Evolutionary conservation across 1,140 invertebrate genomes (phyloP), one percentile per base, ranked within the genome.

Genomic region (Scaptomyza graminum): DNA sequence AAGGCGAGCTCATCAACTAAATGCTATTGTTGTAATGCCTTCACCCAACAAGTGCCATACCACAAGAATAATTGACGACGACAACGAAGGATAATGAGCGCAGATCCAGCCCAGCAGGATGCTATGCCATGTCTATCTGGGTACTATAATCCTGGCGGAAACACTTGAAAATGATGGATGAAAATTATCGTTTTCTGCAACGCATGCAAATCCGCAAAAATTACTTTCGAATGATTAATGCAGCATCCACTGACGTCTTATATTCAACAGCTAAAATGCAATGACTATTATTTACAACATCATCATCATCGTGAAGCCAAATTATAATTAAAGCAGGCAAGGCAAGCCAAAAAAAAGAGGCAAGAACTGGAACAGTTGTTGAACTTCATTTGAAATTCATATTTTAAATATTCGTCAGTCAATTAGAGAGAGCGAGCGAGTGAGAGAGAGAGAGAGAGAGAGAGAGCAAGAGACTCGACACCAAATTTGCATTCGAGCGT

Each of bases 151-250:
- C 82, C 83, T 76, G 84, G 84, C 76, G 83, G 83, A 87, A 87
- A 83, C 83, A 87, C 83, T 87, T 87, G 83, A 87, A 83, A 87
- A 88, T 87, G 83, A 87, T 87, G 83, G 76, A 87, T 87, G 83
- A 79, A 87, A 88, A 87, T 87, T 87, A 88, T 87, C 83, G 84
- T 78, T 88, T 87, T 74, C 79, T 83, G 83, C 79, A 87, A 88
- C 75, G 83, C 83, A 87, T 88, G 83, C 83, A 87, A 87, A 88
- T 87, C 75, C 79, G 76, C 79, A 83, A 83, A 22, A 87, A 87
- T 87, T 88, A 76, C 83, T 89, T 83, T 82, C 84, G 71, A 74
- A 88, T 87, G 83, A 88, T 88, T 87, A 87, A 87, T 87, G 74
- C 74, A 46, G 66, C 65, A 70, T 74, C 25, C 70, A 52, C 41